Conservation (phyloP, 1,140 invertebrate genomes). For the Epicauta chinensis region DNA sequence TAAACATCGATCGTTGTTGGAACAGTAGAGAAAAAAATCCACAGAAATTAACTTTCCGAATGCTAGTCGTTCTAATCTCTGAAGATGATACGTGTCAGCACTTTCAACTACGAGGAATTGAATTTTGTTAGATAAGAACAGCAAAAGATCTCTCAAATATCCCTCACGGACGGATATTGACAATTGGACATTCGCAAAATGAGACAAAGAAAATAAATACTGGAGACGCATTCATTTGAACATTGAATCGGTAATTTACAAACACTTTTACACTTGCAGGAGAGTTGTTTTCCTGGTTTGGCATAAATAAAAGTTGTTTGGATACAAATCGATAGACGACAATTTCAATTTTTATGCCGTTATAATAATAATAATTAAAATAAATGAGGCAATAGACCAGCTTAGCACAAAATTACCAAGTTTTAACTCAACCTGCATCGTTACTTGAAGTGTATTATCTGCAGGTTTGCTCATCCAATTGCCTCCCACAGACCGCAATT, state of each 20-base stretch:
- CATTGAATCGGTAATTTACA: too few species aligned
- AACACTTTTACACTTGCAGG: too few species aligned
- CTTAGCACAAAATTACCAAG: slow-evolving; percentile 25
- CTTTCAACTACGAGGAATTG: slow-evolving; percentile 28
- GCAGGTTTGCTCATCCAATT: slow-evolving; percentile 27
- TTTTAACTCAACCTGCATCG: slow-evolving; percentile 22
- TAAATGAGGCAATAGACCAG: slow-evolving; percentile 20
- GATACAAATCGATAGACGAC: too few species aligned
- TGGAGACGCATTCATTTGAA: not conserved
- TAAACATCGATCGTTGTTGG: slow-evolving; percentile 2
- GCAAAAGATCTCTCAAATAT: slow-evolving; percentile 21
- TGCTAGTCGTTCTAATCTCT: slow-evolving; percentile 4
- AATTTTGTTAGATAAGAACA: slow-evolving; percentile 28
- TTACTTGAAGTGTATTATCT: slow-evolving; percentile 25
- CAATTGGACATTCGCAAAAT: slow-evolving; percentile 26
- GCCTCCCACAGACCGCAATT: slow-evolving; percentile 30
- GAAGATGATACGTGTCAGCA: slow-evolving; percentile 13
- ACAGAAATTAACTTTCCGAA: not conserved
- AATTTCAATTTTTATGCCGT: too few species aligned
- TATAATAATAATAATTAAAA: slow-evolving; percentile 22
- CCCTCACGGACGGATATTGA: slow-evolving; percentile 30
- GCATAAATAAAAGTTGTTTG: too few species aligned
- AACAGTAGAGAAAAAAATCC: not conserved
- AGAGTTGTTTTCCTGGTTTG: too few species aligned
- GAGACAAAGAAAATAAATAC: slow-evolving; percentile 32